These are phyloP conservation scores for Heteronetta atricapilla DNA, from an alignment of 2,113 vertebrate genomes.

Conservation along the genomic window DNA sequence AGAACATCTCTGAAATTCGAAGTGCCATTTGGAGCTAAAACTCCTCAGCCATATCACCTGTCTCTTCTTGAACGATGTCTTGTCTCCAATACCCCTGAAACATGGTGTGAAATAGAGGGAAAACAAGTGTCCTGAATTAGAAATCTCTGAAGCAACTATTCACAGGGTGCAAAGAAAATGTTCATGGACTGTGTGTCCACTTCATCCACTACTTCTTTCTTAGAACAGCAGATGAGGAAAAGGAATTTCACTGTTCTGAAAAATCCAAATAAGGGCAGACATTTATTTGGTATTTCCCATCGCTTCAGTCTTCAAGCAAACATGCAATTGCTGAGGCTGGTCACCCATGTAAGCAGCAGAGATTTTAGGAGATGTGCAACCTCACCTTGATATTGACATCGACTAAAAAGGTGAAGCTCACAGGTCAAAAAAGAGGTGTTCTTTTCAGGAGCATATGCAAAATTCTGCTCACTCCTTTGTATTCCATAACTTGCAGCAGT, in stretches of 20 bases:
- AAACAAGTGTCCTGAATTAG: neutral
- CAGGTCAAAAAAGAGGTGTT: neutral
- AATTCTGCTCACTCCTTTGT: neutral
- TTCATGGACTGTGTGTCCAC: neutral
- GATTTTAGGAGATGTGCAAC: neutral
- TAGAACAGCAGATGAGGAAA: neutral
- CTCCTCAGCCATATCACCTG: neutral
- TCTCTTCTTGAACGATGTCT: neutral
- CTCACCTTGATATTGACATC: neutral
- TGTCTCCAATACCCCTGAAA: accelerated
- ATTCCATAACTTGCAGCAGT: neutral
- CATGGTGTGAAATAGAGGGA: neutral
- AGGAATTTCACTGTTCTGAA: neutral
- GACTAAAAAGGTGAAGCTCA: neutral
- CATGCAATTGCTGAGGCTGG: neutral
- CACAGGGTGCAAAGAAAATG: neutral
- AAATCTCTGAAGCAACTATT: neutral
- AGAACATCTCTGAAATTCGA: neutral
- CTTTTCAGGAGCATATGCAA: neutral
- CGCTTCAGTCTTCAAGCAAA: neutral
- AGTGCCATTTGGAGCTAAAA: neutral
- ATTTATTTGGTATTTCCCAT: neutral
- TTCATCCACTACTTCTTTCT: neutral
- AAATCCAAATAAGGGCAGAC: neutral
- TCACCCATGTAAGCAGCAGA: neutral